Base-by-base conservation (phyloP, 2,888 invertebrate genomes). In the Agrochola circellaris region DNA sequence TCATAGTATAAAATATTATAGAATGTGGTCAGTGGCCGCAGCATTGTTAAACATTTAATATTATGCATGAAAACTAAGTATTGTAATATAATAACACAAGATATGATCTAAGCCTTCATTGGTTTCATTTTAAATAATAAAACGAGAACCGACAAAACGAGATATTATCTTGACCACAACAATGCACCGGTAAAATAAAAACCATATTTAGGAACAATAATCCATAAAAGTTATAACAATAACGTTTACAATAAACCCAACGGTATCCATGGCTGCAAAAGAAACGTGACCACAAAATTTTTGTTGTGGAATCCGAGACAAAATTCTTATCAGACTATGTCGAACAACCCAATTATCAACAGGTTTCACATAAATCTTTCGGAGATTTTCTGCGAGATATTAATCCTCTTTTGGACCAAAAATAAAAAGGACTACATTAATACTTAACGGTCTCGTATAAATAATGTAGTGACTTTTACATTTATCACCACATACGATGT, bases 321-420 rank as follows among this genome's bases (percentile, higher is more conserved):
- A 66, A 74, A 56, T 34, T 79, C 9, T 80, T 78, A 81, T 79
- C 62, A 54, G 64, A 56, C 51, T 11, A n/a, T 65, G 48, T 74
- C 38, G 64, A 66, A 77, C 73, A 75, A 54, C 75, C 82, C 64
- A 88, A 84, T 75, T 82, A 77, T 77, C 78, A 86, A 88, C 87
- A 79, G 78, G 87, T 88, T 77, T 74, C 75, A 17, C 73, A 84
- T 88, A 83, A 87, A 88, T 88, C 81, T 74, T 74, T 48, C 8
- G 51, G 51, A 78, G 60, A 82, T 75, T 75, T 82, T 84, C 69
- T 69, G 82, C 73, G 13, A 64, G 77, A 75, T 78, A 84, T 86
- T 84, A 87, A 88, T 84, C 82, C 76, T 78, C 69, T 78, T 84
- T 73, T 73, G 62, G 72, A 64, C 68, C 58, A 77, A 86, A 86